Evolutionary conservation across 2,113 vertebrate genomes (phyloP).

Genomic region (Nerophis ophidion): DNA sequence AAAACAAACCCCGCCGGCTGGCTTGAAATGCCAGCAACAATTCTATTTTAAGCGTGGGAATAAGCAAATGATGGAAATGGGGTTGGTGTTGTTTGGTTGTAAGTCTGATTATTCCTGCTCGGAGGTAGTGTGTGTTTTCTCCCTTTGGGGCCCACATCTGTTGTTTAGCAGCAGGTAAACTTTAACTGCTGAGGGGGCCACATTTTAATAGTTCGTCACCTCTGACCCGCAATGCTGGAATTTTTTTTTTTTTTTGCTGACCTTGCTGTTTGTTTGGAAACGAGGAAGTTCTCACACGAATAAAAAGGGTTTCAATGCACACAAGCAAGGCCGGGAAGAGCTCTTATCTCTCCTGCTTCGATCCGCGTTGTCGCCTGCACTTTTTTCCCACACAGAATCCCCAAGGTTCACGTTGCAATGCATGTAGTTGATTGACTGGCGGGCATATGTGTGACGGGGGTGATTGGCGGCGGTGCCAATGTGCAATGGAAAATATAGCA

Average conservation of each 20-base stretch:
- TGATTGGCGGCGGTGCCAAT: slow-evolving; percentile 10
- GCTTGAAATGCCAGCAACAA: background rate
- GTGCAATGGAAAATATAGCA: slow-evolving; percentile 27
- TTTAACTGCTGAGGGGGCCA: background rate
- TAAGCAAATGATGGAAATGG: slow-evolving; percentile 9
- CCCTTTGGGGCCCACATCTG: slow-evolving; percentile 11
- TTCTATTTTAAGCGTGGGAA: slow-evolving; percentile 1
- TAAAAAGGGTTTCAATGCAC: slow-evolving; percentile 50
- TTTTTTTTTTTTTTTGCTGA: slow-evolving; percentile 10
- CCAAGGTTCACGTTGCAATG: background rate
- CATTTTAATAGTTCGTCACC: background rate
- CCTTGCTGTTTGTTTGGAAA: slow-evolving; percentile 31
- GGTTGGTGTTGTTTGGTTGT: slow-evolving; percentile 13
- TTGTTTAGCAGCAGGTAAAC: slow-evolving; percentile 21
- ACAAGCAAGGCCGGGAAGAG: slow-evolving; percentile 57
- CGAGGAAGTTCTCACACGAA: slow-evolving; percentile 57
- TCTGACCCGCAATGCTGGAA: background rate
- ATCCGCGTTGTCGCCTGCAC: slow-evolving; percentile 47
- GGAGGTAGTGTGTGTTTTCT: background rate
- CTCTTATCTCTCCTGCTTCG: slow-evolving; percentile 69
- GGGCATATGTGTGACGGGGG: background rate
- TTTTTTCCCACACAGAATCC: slow-evolving; percentile 64
- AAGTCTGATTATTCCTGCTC: slow-evolving; percentile 5
- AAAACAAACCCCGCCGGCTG: background rate
- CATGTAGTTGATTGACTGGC: background rate